Percentiles rank a stretch among this genome's conserved stretches.
phyloP scores from a whole-genome alignment of 2,888 invertebrate genomes.

The Zele albiditarsus region DNA sequence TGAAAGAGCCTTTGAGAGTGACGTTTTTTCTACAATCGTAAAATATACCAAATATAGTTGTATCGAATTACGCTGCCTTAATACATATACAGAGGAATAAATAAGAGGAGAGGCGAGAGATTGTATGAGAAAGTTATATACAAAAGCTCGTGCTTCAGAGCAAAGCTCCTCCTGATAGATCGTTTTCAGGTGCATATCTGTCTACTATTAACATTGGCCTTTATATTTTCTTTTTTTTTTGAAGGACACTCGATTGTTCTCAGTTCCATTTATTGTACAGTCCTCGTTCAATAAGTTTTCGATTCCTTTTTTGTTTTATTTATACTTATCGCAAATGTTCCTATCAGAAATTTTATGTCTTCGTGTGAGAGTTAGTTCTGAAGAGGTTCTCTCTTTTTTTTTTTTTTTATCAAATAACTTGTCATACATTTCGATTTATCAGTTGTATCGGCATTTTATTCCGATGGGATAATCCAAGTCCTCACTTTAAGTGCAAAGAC shows the following conservation, averaged over 20 bases:
- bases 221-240: constrained; percentile 16
- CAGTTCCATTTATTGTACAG: background rate
- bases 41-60: constrained; percentile 36
- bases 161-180: constrained; percentile 30
- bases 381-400: no score
- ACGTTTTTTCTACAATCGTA: constrained; percentile 37
- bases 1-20: constrained; percentile 11
- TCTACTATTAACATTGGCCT: constrained; percentile 34
- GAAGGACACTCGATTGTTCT: background rate
- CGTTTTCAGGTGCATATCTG: constrained; percentile 22
- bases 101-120: background rate
- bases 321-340: no score
- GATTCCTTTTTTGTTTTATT: no score
- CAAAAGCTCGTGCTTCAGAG: background rate
- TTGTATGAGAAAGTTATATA: background rate
- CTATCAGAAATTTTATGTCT: no score
- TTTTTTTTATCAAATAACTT: no score
- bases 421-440: no score
- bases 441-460: no score
- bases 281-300: background rate
- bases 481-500: no score
- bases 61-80: constrained; percentile 22
- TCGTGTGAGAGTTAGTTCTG: no score
- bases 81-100: background rate
- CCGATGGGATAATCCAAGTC: no score